A percentile compares a stretch with the other conserved stretches of the same genome.
phyloP scores from a whole-genome alignment of 2,888 invertebrate species.

The Andrena hattorfiana region DNA sequence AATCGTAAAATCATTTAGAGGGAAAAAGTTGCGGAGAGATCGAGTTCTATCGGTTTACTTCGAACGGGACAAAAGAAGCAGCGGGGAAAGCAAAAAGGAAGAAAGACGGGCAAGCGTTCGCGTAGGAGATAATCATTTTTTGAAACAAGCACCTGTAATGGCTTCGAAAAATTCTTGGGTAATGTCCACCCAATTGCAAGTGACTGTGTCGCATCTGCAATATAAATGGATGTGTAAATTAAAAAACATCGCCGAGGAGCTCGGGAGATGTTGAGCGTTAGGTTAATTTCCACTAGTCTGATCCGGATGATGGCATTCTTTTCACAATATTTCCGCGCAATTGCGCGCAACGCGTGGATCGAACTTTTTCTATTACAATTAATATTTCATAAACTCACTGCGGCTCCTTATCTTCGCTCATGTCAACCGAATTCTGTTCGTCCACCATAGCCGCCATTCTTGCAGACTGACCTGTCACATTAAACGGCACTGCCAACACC shows the following conservation, averaged over 20 bases:
- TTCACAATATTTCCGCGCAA: neutral
- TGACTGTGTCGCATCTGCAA: constrained; percentile 83
- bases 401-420: constrained; percentile 80
- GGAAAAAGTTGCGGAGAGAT: neutral
- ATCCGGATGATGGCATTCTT: neutral
- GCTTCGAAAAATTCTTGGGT: constrained; percentile 88
- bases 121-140: constrained; percentile 16
- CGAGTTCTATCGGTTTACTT: neutral
- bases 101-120: constrained; percentile 4
- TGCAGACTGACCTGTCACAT: constrained; percentile 63
- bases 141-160: constrained; percentile 86
- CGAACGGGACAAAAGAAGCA: constrained; percentile 1
- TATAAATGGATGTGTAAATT: constrained; percentile 52
- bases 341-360: neutral
- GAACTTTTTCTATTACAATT: constrained; percentile 15
- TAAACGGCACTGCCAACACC: constrained; percentile 39
- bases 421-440: constrained; percentile 79
- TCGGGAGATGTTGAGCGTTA: constrained; percentile 47
- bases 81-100: constrained; percentile 1
- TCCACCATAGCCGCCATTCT: constrained; percentile 82
- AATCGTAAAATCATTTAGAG: neutral
- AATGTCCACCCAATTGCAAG: constrained; percentile 90
- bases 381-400: constrained; percentile 76
- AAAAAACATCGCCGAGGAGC: constrained; percentile 54
- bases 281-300: constrained; percentile 66